Conservation (phyloP, 2,113 vertebrate genomes). For the Marmota flaviventris region DNA sequence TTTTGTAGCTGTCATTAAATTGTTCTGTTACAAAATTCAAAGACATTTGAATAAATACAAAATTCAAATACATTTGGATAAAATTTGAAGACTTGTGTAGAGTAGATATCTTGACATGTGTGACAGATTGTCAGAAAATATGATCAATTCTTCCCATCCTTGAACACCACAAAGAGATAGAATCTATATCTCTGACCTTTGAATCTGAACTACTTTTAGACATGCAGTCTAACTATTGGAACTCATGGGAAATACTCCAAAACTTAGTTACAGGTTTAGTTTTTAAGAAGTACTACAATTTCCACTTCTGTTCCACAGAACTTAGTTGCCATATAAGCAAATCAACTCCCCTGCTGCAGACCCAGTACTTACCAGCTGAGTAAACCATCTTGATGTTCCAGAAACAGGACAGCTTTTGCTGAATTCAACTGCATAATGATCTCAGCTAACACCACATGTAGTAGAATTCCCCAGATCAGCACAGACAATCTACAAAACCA, state of each 20-base stretch:
- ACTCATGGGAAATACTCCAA: background rate
- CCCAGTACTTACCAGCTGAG: too few relatives aligned
- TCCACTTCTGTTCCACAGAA: background rate
- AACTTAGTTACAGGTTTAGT: background rate
- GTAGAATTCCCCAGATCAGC: background rate
- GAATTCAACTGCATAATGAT: background rate
- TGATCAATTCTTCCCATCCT: background rate
- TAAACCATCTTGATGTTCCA: background rate
- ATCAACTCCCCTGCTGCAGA: background rate
- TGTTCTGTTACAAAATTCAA: background rate
- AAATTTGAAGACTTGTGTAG: background rate
- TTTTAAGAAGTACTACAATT: background rate
- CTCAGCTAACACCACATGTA: background rate
- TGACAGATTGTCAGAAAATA: background rate
- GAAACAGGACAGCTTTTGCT: background rate
- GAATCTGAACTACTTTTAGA: background rate
- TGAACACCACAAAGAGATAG: background rate
- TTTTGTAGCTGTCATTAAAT: background rate
- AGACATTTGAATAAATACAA: background rate
- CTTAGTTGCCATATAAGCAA: background rate
- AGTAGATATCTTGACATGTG: too few relatives aligned
- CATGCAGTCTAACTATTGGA: background rate
- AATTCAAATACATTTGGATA: background rate
- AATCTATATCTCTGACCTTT: background rate
- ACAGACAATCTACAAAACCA: background rate